phyloP scores from a whole-genome alignment of 2,113 vertebrate species.

The Candoia aspera region DNA sequence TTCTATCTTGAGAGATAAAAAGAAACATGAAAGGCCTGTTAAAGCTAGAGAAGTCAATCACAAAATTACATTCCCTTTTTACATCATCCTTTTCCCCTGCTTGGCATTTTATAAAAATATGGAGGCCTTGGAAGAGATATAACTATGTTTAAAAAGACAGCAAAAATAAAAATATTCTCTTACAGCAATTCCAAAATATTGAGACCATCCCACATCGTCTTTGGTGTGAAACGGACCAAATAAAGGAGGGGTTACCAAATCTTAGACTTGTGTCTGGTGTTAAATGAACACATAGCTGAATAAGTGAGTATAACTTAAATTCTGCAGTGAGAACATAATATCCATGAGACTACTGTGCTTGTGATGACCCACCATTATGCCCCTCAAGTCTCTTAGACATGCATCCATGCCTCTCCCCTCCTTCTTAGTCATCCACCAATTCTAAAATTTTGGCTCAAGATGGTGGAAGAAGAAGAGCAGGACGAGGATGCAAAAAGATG shows the following conservation, averaged over 20 bases:
- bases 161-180: no score
- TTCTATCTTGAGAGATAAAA: not conserved
- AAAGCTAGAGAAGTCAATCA: not conserved
- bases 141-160: no score
- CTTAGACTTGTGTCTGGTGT: not conserved
- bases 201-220: not conserved
- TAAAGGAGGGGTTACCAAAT: not conserved
- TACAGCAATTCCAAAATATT: not conserved
- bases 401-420: not conserved
- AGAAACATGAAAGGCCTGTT: not conserved
- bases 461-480: not conserved
- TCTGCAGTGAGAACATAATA: not conserved
- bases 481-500: not conserved
- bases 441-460: not conserved
- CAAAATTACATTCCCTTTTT: not conserved
- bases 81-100: not conserved
- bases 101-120: not conserved
- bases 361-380: not conserved
- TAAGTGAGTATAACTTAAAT: not conserved
- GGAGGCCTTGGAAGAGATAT: no score
- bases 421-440: not conserved
- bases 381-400: not conserved
- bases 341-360: not conserved
- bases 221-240: not conserved
- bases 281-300: not conserved